Conservation (phyloP, 2,888 invertebrate species). For the Azorinus chamasolen region DNA sequence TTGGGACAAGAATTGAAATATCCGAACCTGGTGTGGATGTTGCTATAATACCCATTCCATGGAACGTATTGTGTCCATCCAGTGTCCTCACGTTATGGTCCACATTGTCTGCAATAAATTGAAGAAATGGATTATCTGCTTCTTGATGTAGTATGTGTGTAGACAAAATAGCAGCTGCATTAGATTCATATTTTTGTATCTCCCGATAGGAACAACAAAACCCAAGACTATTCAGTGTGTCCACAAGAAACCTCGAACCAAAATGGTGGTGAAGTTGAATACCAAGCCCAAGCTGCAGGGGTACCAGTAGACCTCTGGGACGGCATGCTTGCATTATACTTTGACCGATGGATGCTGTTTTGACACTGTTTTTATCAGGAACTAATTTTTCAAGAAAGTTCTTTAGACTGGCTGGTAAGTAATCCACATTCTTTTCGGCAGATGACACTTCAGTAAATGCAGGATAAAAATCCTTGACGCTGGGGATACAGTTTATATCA, state of each 20-base stretch:
- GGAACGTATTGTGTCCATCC: conserved; percentile 17
- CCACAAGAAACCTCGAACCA: conserved; percentile 66
- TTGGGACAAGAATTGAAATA: neutral
- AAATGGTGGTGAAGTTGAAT: conserved; percentile 71
- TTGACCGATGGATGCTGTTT: conserved; percentile 64
- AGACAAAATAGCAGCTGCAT: conserved; percentile 9
- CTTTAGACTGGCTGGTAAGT: no score
- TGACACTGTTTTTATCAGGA: neutral
- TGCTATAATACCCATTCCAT: conserved; percentile 30
- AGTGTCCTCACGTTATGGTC: conserved; percentile 17
- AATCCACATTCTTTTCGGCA: no score
- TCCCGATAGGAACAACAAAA: conserved; percentile 61
- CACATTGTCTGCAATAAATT: conserved; percentile 23
- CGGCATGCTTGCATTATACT: conserved; percentile 61
- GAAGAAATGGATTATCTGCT: conserved; percentile 3
- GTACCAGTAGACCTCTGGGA: conserved; percentile 59
- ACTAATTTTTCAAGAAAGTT: no score
- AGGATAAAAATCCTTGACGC: no score
- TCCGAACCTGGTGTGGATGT: conserved; percentile 1
- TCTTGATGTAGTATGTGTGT: neutral
- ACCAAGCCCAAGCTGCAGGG: conserved; percentile 67
- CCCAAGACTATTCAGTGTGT: conserved; percentile 63
- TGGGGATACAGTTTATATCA: no score
- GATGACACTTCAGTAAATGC: no score
- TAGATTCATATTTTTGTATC: conserved; percentile 28